Evolutionary conservation across 2,113 vertebrate genomes (phyloP).

Genomic region (Cyprinodon variegatus): DNA sequence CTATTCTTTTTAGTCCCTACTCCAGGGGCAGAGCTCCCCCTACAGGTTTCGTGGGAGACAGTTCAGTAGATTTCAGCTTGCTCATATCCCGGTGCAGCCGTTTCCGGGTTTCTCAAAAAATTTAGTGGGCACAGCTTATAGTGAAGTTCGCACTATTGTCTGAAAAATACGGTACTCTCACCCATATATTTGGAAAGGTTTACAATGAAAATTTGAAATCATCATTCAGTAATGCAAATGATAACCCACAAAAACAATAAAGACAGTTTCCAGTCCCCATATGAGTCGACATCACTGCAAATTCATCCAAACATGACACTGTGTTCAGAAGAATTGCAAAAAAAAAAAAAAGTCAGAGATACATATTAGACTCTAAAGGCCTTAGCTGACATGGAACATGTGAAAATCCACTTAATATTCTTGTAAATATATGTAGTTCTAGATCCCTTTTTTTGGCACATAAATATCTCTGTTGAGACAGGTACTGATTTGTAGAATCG

Average conservation of each 20-base stretch:
- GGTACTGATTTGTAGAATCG: constrained; percentile 36
- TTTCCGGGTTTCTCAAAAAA: no score
- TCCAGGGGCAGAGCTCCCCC: no score
- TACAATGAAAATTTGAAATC: background rate
- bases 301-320: no score
- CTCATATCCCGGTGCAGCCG: no score
- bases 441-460: background rate
- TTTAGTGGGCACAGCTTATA: no score
- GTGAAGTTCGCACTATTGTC: background rate
- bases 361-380: background rate
- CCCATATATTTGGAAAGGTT: background rate
- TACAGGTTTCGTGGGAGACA: no score
- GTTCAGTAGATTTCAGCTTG: no score
- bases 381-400: background rate
- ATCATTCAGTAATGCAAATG: background rate
- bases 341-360: background rate
- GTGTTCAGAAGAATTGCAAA: no score
- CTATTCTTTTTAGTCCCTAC: no score
- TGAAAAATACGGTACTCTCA: background rate
- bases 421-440: background rate
- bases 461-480: constrained; percentile 3
- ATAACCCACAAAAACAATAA: no score
- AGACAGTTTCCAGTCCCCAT: no score
- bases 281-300: no score
- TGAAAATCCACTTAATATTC: constrained; percentile 3